Evolutionary conservation across 2,888 invertebrate genomes (phyloP).

Genomic region (Dasypogon diadema): DNA sequence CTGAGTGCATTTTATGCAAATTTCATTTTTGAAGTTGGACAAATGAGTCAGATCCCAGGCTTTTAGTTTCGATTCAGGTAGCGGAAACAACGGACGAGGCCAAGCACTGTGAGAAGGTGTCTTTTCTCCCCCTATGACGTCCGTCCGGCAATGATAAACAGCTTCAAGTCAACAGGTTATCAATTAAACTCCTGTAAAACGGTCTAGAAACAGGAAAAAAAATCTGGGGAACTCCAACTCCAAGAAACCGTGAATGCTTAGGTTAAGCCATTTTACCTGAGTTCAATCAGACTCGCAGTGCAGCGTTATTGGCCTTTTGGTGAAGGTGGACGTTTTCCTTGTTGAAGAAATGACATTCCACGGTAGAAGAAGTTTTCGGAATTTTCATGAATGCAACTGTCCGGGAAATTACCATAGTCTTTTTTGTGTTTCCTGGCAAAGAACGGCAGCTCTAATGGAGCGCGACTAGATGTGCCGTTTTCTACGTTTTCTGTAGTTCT

Average conservation of each 20-base stretch:
- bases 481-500: conserved; percentile 32
- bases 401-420: conserved; percentile 15
- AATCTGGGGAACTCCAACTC: neutral
- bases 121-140: conserved; percentile 31
- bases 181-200: conserved; percentile 45
- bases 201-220: neutral
- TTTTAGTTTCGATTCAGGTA: conserved; percentile 10
- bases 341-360: conserved; percentile 26
- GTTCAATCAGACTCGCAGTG: neutral
- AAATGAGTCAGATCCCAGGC: conserved; percentile 15
- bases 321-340: neutral
- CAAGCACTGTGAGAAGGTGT: conserved; percentile 36
- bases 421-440: conserved; percentile 4
- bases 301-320: neutral
- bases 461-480: neutral
- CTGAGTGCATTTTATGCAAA: conserved; percentile 19
- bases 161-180: conserved; percentile 48
- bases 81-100: neutral
- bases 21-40: conserved; percentile 26
- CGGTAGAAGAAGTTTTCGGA: conserved; percentile 18
- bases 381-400: conserved; percentile 33
- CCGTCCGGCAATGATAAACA: conserved; percentile 41
- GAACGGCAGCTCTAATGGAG: conserved; percentile 33
- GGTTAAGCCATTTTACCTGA: neutral
- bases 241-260: neutral